Conservation (phyloP, 2,797 vertebrate genomes). For the Aotus griseimembra region DNA sequence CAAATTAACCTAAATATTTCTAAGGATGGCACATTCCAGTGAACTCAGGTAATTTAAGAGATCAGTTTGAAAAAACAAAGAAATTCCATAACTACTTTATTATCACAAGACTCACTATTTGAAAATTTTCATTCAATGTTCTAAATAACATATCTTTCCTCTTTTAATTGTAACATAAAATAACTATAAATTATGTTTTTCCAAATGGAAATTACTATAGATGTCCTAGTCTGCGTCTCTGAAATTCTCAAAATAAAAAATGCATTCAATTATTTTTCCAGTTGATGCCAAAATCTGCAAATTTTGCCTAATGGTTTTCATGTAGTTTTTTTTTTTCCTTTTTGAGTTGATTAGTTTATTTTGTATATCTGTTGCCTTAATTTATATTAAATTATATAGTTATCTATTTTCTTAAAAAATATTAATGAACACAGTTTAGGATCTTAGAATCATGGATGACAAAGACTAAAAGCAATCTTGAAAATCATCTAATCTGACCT, state of each 20-base stretch:
- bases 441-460: not conserved
- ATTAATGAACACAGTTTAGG: not conserved
- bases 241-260: not conserved
- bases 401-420: not conserved
- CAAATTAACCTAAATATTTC: constrained; percentile 75
- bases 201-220: not conserved
- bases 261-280: not conserved
- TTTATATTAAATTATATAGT: not conserved
- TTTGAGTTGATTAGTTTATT: not conserved
- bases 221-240: not conserved
- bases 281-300: not conserved
- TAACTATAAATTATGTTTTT: not conserved
- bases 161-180: constrained; percentile 26
- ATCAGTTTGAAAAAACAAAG: not conserved
- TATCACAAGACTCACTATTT: constrained; percentile 57
- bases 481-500: not conserved
- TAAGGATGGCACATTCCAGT: constrained; percentile 70
- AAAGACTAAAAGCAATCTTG: not conserved
- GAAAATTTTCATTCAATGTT: constrained; percentile 48
- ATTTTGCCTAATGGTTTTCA: not conserved
- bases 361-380: not conserved
- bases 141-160: constrained; percentile 45
- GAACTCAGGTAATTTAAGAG: constrained; percentile 69
- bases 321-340: not conserved
- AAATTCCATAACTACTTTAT: constrained; percentile 68